These are phyloP conservation scores for Prolemur simus DNA, from an alignment of 2,113 vertebrate genomes.

Conservation along the genomic window DNA sequence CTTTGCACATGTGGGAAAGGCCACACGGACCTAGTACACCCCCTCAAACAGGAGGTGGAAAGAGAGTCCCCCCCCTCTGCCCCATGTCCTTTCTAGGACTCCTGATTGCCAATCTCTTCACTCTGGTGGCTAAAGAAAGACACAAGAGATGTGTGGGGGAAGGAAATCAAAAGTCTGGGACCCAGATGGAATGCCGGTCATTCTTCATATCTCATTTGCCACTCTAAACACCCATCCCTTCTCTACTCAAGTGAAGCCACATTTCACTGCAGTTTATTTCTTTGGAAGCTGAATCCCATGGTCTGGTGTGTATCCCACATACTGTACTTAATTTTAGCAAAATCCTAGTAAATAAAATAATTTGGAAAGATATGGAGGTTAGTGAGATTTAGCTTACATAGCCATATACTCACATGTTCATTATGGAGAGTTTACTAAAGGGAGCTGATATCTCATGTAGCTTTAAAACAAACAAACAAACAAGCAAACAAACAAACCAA, in stretches of 20 bases:
- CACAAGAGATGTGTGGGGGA: background rate
- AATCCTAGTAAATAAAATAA: background rate
- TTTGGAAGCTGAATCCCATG: background rate
- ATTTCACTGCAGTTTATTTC: background rate
- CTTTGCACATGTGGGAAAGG: background rate
- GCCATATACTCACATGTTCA: background rate
- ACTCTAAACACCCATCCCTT: background rate
- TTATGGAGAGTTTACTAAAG: background rate
- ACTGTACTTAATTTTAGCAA: background rate
- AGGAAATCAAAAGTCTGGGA: background rate
- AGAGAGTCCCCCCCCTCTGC: no score
- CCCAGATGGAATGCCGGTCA: background rate
- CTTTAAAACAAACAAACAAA: background rate
- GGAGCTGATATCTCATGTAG: background rate
- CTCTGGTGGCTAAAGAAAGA: background rate
- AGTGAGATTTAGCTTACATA: background rate
- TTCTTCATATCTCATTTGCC: background rate
- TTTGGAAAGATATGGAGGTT: background rate
- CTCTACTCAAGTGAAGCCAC: background rate
- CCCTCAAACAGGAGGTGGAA: background rate
- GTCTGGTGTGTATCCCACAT: background rate
- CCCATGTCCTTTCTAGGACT: background rate
- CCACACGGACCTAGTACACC: fast-evolving
- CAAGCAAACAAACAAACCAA: background rate
- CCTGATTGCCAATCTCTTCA: background rate